Evolutionary conservation across 1,140 invertebrate species (phyloP).

Genomic region (Drosophila eugracilis): DNA sequence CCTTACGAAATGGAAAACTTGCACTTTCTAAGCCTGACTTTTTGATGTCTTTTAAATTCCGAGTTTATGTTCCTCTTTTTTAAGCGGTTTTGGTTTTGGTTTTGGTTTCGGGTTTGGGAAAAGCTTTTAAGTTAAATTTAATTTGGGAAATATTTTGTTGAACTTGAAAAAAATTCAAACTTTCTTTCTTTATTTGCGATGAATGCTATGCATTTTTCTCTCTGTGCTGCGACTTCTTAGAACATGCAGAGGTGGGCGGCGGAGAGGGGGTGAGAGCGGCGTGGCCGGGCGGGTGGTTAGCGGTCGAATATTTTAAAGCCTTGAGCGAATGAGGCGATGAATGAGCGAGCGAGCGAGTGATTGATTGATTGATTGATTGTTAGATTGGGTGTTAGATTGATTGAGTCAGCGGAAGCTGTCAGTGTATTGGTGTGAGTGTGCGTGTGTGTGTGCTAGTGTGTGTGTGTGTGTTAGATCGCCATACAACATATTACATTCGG

Average conservation of each 20-base stretch:
- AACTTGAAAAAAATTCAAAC: too few species aligned
- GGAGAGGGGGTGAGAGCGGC: conserved; percentile 1
- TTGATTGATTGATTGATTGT: conserved; percentile 32
- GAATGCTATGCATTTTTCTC: not conserved
- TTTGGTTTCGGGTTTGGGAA: too few species aligned
- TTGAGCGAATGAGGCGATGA: conserved; percentile 50
- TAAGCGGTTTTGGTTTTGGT: too few species aligned
- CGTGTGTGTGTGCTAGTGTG: too few species aligned
- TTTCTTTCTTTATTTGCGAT: too few species aligned
- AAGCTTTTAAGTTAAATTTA: not conserved
- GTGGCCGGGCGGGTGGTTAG: not conserved
- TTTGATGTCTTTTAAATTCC: too few species aligned
- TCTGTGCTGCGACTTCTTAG: conserved; percentile 2
- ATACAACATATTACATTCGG: conserved; percentile 17
- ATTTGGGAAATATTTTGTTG: too few species aligned
- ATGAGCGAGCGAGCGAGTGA: conserved; percentile 44
- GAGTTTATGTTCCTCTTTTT: too few species aligned
- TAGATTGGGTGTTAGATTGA: conserved; percentile 12
- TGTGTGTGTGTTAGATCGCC: conserved; percentile 25
- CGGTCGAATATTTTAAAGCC: conserved; percentile 26
- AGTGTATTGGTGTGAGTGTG: conserved; percentile 21
- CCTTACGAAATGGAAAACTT: too few species aligned
- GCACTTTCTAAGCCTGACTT: too few species aligned
- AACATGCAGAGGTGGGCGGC: conserved; percentile 5
- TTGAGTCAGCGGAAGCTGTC: conserved; percentile 30